Evolutionary conservation across 2,797 vertebrate genomes (phyloP), one percentile per base, ranked within the genome.

Genomic region (Sebastiscus tertius): DNA sequence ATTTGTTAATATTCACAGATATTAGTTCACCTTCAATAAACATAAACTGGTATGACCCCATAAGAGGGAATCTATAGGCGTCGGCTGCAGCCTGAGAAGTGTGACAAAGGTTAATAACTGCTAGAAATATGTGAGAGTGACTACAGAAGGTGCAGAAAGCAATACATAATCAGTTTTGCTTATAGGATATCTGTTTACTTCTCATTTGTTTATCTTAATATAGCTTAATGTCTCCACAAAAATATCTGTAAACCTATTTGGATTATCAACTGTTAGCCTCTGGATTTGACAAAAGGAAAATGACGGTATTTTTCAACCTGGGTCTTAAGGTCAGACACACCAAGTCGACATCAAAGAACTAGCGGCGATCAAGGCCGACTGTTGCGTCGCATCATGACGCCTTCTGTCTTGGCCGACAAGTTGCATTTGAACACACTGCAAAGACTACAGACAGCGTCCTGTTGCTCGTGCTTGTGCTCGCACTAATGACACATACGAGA

Each of bases 51-150:
- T 27, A 4, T 64, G 72, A 88, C 76, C 75, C 63, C 13, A 49
- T 61, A 13, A n/a, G 24, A 52, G 75, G 67, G 55, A 61, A 77
- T 81, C 73, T 79, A 59, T 74, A 81, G 75, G 77, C 9, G 72
- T 80, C 42, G 61, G 72, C 86, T 79, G n/a, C 69, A 14, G 73
- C 72, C 80, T 73, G 55, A 39, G 18, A n/a, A 18, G 24, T 74
- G 65, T 81, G 72, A 78, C 72, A 79, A 60, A 83, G 69, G 72
- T 88, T 75, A 75, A 91, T 86, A 89, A 85, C 62, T 71, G 42
- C 77, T 70, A 55, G 34, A 82, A 88, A 84, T 84, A 87, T 81
- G 46, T 55, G n/a, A 81, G 12, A 68, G 18, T 56, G 63, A 67
- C 62, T 12, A 54, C 27, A 75, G 61, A 77, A 62, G 11, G 55